Percentiles rank a stretch among this genome's conserved stretches.
Conservation (phyloP, 2,113 vertebrate species). For the Petrocephalus microphthalmus region DNA sequence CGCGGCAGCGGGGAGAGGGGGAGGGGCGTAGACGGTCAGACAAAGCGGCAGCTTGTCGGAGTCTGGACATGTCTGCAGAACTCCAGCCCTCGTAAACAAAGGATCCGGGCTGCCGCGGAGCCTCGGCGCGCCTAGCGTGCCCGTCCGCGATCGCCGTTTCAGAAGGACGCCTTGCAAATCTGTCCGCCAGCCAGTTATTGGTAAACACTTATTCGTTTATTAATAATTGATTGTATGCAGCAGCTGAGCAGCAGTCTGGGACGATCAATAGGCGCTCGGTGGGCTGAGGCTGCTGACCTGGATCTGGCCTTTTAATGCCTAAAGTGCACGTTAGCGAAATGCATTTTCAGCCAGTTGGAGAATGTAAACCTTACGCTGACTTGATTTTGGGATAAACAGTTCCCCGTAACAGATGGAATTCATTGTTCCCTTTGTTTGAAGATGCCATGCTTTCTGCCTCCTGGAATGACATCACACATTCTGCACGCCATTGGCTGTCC, state of each 20-base stretch:
- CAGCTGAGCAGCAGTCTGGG: background rate
- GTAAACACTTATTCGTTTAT: conserved; percentile 6
- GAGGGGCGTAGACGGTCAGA: conserved; percentile 56
- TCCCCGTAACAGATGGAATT: conserved; percentile 11
- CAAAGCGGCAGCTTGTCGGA: conserved; percentile 68
- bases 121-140: background rate
- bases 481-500: conserved; percentile 70
- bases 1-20: conserved; percentile 43
- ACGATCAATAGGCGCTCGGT: background rate
- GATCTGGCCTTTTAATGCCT: background rate
- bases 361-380: background rate
- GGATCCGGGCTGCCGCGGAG: conserved; percentile 32
- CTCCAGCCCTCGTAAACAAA: conserved; percentile 60
- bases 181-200: background rate
- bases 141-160: background rate
- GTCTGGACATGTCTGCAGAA: conserved; percentile 60
- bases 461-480: conserved; percentile 84
- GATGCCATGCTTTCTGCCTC: conserved; percentile 79
- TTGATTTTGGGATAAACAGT: background rate
- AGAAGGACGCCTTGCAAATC: background rate
- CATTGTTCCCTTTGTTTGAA: conserved; percentile 99
- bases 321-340: background rate
- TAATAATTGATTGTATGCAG: background rate
- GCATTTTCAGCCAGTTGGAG: background rate
- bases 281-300: background rate